A percentile compares a stretch with the other conserved stretches of the same genome.
Conservation (phyloP, 2,113 vertebrate species). For the Catharus fuscescens region DNA sequence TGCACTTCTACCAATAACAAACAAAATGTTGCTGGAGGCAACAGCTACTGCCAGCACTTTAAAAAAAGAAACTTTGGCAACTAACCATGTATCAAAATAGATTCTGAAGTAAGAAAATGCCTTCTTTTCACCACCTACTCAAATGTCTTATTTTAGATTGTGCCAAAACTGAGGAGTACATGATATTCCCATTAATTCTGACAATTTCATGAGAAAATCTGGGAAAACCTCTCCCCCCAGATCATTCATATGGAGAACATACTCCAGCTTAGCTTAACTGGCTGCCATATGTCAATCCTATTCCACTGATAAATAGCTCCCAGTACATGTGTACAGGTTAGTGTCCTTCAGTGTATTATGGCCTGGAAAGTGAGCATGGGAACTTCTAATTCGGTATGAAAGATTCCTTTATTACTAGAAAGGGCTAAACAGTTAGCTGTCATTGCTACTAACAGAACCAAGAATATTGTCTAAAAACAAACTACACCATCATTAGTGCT, state of each 20-base stretch:
- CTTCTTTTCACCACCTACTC: slow-evolving; percentile 25
- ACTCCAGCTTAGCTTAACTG: background rate
- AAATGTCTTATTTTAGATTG: slow-evolving; percentile 22
- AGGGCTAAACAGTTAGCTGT: background rate
- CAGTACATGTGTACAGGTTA: background rate
- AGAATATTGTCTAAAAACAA: background rate
- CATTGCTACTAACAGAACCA: background rate
- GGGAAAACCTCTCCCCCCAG: background rate
- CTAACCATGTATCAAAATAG: slow-evolving; percentile 32
- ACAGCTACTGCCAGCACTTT: background rate
- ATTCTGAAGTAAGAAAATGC: slow-evolving; percentile 20
- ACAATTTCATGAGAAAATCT: slow-evolving; percentile 25
- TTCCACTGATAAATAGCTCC: background rate
- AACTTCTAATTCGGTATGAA: background rate
- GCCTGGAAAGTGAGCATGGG: background rate
- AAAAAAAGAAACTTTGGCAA: slow-evolving; percentile 32
- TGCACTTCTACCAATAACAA: slow-evolving; percentile 31
- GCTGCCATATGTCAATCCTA: background rate
- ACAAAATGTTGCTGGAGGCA: slow-evolving; percentile 32
- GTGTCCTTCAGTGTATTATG: background rate
- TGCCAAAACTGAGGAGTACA: background rate
- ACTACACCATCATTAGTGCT: rapidly evolving
- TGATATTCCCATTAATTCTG: slow-evolving; percentile 37
- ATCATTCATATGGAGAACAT: background rate
- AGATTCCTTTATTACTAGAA: background rate